Conservation (phyloP, 2,888 invertebrate species). For the Malthinus flaveolus region DNA sequence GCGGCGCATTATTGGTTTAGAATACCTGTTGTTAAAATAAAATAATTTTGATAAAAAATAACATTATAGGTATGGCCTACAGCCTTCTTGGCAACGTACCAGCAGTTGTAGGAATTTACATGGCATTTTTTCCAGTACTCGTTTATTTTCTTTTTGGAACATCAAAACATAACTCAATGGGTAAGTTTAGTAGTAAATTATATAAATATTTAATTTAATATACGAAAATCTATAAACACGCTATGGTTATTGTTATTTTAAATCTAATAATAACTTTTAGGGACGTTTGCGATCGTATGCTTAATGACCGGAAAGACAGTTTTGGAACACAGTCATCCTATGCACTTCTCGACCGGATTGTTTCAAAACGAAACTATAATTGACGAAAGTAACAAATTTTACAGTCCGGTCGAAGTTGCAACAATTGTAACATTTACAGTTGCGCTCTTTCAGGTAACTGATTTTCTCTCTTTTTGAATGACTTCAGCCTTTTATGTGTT, state of each 20-base stretch:
- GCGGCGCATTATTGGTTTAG: background rate
- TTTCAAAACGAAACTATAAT: conserved; percentile 23
- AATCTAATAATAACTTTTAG: conserved; percentile 44
- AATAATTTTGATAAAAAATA: conserved; percentile 6
- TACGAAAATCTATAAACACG: too few relatives aligned
- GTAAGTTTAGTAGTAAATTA: conserved; percentile 35
- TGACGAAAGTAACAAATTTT: conserved; percentile 25
- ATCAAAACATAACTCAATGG: conserved; percentile 54
- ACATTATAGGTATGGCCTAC: conserved; percentile 60
- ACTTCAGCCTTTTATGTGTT: conserved; percentile 13
- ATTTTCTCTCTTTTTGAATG: background rate
- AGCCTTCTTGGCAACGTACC: conserved; percentile 59
- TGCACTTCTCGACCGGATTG: conserved; percentile 34
- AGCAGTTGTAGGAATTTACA: conserved; percentile 60
- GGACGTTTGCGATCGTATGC: conserved; percentile 85
- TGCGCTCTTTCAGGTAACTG: conserved; percentile 71
- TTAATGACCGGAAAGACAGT: conserved; percentile 89
- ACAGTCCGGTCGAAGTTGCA: conserved; percentile 68
- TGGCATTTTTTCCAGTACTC: conserved; percentile 60
- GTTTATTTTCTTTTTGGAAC: conserved; percentile 52
- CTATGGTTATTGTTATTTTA: background rate
- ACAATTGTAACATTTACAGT: conserved; percentile 76
- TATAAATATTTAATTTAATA: background rate
- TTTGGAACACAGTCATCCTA: conserved; percentile 48
- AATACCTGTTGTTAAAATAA: background rate